These are phyloP conservation scores for Cinclus cinclus DNA, from an alignment of 2,113 vertebrate species.

Conservation along the genomic window DNA sequence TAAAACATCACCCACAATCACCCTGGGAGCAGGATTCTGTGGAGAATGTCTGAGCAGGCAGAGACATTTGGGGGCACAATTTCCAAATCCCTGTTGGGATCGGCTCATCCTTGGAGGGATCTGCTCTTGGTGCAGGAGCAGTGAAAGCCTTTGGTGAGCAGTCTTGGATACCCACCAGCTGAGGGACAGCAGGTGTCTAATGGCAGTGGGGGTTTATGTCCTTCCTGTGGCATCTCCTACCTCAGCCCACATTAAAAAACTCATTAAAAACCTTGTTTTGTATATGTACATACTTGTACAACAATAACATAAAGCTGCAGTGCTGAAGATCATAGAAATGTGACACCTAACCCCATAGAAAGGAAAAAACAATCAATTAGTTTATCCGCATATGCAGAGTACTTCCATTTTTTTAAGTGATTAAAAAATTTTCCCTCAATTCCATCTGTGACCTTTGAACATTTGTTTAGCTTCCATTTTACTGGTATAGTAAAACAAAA, in stretches of 20 bases:
- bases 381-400: not conserved
- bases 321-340: not conserved
- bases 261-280: not conserved
- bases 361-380: not conserved
- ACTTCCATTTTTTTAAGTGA: not conserved
- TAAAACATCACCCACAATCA: not conserved
- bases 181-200: not conserved
- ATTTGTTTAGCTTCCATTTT: not conserved
- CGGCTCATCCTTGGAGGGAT: not conserved
- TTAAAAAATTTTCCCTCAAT: not conserved
- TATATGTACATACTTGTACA: not conserved
- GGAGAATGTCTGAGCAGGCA: not conserved
- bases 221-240: not conserved
- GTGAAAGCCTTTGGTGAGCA: not conserved
- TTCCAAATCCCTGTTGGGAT: not conserved
- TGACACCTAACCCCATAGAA: not conserved
- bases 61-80: not conserved
- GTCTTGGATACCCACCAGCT: too few relatives aligned
- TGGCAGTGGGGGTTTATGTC: not conserved
- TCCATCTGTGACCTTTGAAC: not conserved
- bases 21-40: not conserved
- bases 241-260: not conserved
- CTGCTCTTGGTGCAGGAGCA: not conserved
- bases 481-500: conserved; percentile 40
- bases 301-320: not conserved